These are phyloP conservation scores for Cromileptes altivelis DNA, from an alignment of 2,113 vertebrate genomes.

Conservation along the genomic window DNA sequence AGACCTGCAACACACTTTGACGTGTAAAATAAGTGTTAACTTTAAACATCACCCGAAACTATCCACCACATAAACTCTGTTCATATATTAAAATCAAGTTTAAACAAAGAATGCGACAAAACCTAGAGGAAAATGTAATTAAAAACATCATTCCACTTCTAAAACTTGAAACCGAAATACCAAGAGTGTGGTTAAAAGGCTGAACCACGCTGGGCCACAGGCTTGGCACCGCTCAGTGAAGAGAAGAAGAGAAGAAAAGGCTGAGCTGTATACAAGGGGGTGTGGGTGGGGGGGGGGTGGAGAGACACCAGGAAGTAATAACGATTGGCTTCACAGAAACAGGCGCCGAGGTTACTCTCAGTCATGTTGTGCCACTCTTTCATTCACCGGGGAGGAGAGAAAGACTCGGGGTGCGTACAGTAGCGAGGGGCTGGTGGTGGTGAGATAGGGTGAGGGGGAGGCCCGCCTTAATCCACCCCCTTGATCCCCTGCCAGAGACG, in stretches of 20 bases:
- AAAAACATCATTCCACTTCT: conserved; percentile 1
- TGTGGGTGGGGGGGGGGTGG: neutral
- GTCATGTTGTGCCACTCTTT: conserved; percentile 61
- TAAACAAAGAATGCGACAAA: neutral
- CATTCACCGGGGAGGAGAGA: conserved; percentile 18
- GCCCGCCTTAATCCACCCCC: conserved; percentile 26
- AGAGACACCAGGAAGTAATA: conserved; percentile 69
- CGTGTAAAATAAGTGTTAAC: neutral
- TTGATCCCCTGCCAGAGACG: conserved; percentile 30
- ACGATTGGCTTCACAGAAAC: conserved; percentile 66
- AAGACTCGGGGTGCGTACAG: conserved; percentile 41
- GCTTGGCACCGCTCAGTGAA: conserved; percentile 49
- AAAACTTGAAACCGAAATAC: conserved; percentile 23
- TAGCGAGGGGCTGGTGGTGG: conserved; percentile 48
- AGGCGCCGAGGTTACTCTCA: conserved; percentile 74
- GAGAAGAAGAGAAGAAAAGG: conserved; percentile 50
- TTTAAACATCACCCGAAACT: neutral
- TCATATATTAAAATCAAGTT: neutral
- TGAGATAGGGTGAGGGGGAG: conserved; percentile 72
- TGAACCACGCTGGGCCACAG: conserved; percentile 33
- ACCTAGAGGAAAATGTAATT: neutral
- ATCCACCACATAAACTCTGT: neutral
- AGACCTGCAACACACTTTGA: neutral
- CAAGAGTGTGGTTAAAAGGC: conserved; percentile 33
- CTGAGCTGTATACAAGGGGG: conserved; percentile 20